phyloP scores from a whole-genome alignment of 2,888 invertebrate genomes.

The Apodemia zela region DNA sequence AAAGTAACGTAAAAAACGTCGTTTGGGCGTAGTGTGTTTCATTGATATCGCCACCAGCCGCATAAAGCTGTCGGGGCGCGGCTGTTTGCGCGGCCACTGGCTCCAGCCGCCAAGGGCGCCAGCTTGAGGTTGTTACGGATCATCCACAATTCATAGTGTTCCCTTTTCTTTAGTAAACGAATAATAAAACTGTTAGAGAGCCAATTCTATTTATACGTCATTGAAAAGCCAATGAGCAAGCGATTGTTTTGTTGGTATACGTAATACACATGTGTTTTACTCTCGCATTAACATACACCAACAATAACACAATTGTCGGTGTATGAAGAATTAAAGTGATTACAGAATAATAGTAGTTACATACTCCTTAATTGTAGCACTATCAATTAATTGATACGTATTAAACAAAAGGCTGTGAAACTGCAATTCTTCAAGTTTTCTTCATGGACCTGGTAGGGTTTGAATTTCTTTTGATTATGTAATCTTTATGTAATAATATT shows the following conservation, averaged over 20 bases:
- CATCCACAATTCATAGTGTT: neutral
- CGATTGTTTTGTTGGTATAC: neutral
- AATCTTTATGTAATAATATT: too few species aligned
- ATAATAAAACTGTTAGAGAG: conserved; percentile 2
- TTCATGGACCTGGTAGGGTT: too few species aligned
- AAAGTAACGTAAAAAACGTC: neutral
- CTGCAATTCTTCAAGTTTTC: too few species aligned
- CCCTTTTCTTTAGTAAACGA: neutral
- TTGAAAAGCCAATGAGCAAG: neutral
- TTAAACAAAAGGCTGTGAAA: too few species aligned
- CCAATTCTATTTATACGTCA: neutral
- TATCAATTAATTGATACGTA: too few species aligned
- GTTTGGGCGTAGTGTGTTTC: neutral
- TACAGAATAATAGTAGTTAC: too few species aligned
- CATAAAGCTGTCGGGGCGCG: neutral
- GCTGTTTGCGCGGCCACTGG: neutral
- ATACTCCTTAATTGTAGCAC: too few species aligned
- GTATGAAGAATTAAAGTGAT: too few species aligned
- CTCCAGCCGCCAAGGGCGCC: neutral
- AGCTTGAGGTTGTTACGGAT: neutral
- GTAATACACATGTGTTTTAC: neutral
- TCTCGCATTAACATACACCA: too few species aligned
- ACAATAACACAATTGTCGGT: too few species aligned
- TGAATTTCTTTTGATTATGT: too few species aligned
- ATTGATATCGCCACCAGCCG: neutral